phyloP scores from a whole-genome alignment of 2,797 vertebrate genomes.

The Halcyon badia region DNA sequence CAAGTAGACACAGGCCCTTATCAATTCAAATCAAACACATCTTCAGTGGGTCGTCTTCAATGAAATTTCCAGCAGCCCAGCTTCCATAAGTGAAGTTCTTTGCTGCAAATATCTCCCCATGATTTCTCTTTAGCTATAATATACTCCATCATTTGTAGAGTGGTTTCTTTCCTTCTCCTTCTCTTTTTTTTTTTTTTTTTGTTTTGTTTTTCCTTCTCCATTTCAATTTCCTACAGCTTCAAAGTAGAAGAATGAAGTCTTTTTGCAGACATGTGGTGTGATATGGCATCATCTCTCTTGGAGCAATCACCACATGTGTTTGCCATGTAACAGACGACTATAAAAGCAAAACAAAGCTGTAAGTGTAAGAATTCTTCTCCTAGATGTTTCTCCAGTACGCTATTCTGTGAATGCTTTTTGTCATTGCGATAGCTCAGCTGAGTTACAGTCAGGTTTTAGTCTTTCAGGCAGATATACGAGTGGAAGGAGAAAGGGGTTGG shows the following conservation, averaged over 20 bases:
- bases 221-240: not conserved
- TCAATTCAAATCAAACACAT: not conserved
- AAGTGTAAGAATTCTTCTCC: not conserved
- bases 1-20: not conserved
- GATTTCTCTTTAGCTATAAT: not conserved
- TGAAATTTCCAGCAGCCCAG: not conserved
- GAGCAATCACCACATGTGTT: not conserved
- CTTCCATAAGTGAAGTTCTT: not conserved
- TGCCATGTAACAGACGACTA: not conserved
- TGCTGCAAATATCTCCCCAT: not conserved
- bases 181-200: not conserved
- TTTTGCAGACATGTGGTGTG: not conserved
- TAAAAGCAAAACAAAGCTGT: conserved; percentile 17
- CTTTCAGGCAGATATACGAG: not conserved
- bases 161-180: not conserved
- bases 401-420: not conserved
- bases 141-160: not conserved
- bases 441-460: not conserved
- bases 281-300: not conserved
- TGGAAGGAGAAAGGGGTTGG: not conserved
- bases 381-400: not conserved
- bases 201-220: not conserved
- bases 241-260: not conserved
- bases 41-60: conserved; percentile 2
- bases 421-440: not conserved